A percentile compares a stretch with the other conserved stretches of the same genome.
Conservation (phyloP, 2,113 vertebrate genomes). For the Ailurus styani region DNA sequence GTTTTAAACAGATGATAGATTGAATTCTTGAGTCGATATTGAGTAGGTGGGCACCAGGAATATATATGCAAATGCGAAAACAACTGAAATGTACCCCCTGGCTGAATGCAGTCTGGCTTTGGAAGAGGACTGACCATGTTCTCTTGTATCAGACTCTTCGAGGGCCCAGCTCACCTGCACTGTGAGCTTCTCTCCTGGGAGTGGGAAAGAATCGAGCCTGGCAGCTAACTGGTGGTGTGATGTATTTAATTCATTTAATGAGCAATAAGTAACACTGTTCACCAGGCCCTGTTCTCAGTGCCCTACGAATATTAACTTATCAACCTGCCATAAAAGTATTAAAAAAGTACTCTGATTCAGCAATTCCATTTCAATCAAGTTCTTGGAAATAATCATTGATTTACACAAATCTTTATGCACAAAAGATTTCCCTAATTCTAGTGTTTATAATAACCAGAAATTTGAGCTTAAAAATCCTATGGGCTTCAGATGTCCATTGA, state of each 20-base stretch:
- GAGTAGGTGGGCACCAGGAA: not conserved
- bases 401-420: not conserved
- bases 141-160: not conserved
- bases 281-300: not conserved
- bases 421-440: too few relatives aligned
- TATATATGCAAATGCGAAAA: not conserved
- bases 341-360: not conserved
- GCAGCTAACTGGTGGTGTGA: not conserved
- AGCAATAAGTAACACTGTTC: not conserved
- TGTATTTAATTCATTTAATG: conserved; percentile 2
- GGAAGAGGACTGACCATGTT: not conserved
- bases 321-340: not conserved
- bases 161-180: fast-evolving
- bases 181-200: not conserved
- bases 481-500: not conserved
- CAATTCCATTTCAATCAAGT: not conserved
- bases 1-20: not conserved
- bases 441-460: not conserved
- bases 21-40: not conserved
- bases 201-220: not conserved
- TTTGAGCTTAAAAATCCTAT: not conserved
- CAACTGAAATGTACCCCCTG: not conserved
- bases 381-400: not conserved
- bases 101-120: not conserved
- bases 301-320: not conserved